Evolutionary conservation across 2,797 vertebrate species (phyloP), one percentile per base, ranked within the genome.

Genomic region (Balearica regulorum): DNA sequence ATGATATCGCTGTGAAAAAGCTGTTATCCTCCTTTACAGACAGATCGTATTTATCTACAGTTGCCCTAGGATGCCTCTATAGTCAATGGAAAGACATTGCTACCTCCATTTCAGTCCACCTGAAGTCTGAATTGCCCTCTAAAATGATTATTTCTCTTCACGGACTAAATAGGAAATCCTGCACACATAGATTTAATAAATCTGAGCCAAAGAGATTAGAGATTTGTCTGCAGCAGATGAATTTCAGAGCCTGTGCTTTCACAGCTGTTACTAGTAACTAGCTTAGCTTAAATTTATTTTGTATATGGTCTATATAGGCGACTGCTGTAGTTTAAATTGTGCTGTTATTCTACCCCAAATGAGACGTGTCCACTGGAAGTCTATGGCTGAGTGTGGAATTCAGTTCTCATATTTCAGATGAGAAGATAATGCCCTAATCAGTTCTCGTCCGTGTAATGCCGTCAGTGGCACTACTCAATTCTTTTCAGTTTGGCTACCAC

Each of bases 181-280:
- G n/a, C 79, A 87, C 79, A 91, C 79, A n/a, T 54, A 89, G 94
- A 96, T 97, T 93, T 96, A 94, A 95, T 96, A 96, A 96, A 94
- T 93, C 87, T 91, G 89, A 96, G 95, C 87, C 96, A 95, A 95
- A 95, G 84, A 97, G 96, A 96, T 97, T 96, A 97, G 94, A 96
- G 95, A 93, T 97, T 96, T 94, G 89, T 96, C 94, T 93, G 89
- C 53, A 92, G 96, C 96, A 95, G 95, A 94, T 93, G 95, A 95
- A 72, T 92, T 96, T 93, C 84, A 83, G 82, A 92, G 91, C 72
- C 87, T 89, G 61, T 93, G 79, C 87, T 96, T 93, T 95, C 89
- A 72, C 96, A 96, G 94, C 94, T 97, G 96, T 94, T 96, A 85
- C 79, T 57, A 46, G 94, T 94, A 97, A 96, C 94, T 94, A 92